Base-by-base conservation (phyloP, 2,113 vertebrate genomes). In the Sceloporus tristichus region DNA sequence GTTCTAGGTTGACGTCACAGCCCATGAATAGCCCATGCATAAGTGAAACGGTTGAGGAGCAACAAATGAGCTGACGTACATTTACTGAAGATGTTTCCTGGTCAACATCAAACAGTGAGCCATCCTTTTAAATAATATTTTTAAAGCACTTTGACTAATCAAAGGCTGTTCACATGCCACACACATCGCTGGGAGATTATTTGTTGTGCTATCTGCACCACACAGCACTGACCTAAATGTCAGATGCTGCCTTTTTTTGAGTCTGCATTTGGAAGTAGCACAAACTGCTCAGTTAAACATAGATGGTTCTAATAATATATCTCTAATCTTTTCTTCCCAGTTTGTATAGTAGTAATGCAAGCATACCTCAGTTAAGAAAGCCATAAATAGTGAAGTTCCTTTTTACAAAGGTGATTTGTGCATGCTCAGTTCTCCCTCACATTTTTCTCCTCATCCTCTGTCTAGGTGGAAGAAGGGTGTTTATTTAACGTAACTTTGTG, bases 11-110 rank as follows among this genome's bases (percentile, higher is more conserved):
- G 70, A 18, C 80, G 56, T 48, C 85, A 56, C 25, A 48, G 6
- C 48, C 73, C 1, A n/a, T 66, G 83, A n/a, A 74, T 75, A 74
- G 34, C 10, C 65, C n/a, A 81, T 54, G 42, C 2, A 27, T 68
- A 90, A 76, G 89, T 13, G 84, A 91, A 92, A 66, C 21, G 73
- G 40, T 38, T 86, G 48, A 62, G 1, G 7, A 16, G 84, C 73
- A 90, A 86, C 48, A 21, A 81, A 25, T 11, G 66, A 14, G 18
- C 78, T 80, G 86, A 87, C 70, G 79, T 62, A 29, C 10, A 19
- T 66, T 54, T 66, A 23, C 56, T 53, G 84, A 81, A 80, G 77
- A 75, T 53, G 73, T 81, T 89, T 81, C 70, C 83, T 81, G 78
- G 66, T 75, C 84, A 89, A 75, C 42, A 86, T 38, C 70, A 81